Evolutionary conservation across 2,113 vertebrate species (phyloP).

Genomic region (Xiphophorus couchianus): DNA sequence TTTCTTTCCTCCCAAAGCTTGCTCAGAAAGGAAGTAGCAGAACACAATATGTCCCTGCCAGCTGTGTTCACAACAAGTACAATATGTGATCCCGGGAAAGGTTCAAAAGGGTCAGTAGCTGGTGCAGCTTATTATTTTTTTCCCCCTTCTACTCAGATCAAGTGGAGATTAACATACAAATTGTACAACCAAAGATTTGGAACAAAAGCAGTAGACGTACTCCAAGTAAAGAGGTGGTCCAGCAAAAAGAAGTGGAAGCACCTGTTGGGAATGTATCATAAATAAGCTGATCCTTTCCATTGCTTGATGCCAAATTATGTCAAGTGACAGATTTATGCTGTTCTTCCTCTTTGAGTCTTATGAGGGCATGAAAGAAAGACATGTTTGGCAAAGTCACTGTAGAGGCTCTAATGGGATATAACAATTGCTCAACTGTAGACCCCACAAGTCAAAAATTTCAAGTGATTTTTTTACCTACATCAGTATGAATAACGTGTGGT

Average conservation of each 20-base stretch:
- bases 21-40: neutral
- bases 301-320: neutral
- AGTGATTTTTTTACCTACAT: too few relatives aligned
- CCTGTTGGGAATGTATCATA: neutral
- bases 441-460: too few relatives aligned
- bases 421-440: neutral
- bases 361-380: neutral
- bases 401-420: neutral
- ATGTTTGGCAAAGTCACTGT: neutral
- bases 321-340: neutral
- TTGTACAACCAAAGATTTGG: neutral
- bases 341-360: neutral
- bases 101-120: slow-evolving; percentile 7
- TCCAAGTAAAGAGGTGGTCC: neutral
- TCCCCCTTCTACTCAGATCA: neutral
- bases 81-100: neutral
- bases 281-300: neutral
- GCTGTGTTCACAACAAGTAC: slow-evolving; percentile 17
- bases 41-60: slow-evolving; percentile 12
- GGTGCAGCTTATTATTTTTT: neutral
- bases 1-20: slow-evolving; percentile 4
- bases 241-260: slow-evolving; percentile 2
- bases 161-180: slow-evolving; percentile 4
- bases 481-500: too few relatives aligned
- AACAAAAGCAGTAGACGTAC: neutral